Evolutionary conservation across 2,113 vertebrate genomes (phyloP).

Genomic region (Thymallus thymallus): DNA sequence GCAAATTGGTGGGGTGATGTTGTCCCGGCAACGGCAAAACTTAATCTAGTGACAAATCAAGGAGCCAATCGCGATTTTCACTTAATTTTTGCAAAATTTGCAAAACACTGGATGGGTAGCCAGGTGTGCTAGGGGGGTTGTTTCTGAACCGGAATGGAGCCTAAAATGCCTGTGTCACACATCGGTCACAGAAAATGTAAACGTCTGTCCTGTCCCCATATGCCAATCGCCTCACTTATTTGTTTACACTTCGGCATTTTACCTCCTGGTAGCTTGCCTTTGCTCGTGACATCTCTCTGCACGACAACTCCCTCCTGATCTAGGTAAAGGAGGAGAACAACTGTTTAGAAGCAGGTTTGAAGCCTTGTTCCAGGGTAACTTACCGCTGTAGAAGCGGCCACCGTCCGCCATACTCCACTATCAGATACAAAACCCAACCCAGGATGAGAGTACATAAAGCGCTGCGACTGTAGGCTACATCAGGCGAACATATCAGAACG

Average conservation of each 20-base stretch:
- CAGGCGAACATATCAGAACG: background rate
- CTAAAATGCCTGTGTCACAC: no score
- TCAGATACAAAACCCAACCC: slow-evolving; percentile 22
- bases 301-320: slow-evolving; percentile 41
- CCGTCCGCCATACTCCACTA: slow-evolving; percentile 68
- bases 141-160: no score
- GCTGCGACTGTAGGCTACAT: no score
- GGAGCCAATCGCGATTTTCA: no score
- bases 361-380: slow-evolving; percentile 27
- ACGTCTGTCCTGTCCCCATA: no score
- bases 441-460: background rate
- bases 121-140: no score
- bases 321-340: slow-evolving; percentile 34
- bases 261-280: slow-evolving; percentile 52
- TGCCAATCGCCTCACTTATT: background rate
- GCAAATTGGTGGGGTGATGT: no score
- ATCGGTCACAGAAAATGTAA: no score
- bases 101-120: no score
- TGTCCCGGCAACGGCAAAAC: no score
- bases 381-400: slow-evolving; percentile 70
- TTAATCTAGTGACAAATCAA: no score
- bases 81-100: no score
- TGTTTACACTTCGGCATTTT: slow-evolving; percentile 25
- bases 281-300: slow-evolving; percentile 60
- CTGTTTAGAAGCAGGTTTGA: slow-evolving; percentile 8